Conservation (phyloP, 1,140 invertebrate species). For the Drosophila mojavensis region DNA sequence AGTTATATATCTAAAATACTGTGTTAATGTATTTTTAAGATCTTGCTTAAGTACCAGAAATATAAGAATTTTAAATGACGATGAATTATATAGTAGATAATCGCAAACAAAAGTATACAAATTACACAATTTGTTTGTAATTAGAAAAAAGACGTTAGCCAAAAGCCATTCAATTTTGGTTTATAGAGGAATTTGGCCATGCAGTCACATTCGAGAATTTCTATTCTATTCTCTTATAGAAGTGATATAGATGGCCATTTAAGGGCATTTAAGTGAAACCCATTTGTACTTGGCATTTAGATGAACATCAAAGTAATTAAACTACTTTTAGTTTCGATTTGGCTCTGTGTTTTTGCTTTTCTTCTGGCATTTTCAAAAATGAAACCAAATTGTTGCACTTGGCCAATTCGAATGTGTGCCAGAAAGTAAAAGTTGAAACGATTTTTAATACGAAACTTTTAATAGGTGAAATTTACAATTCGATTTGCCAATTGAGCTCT, state of each 20-base stretch:
- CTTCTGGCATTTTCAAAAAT: not conserved
- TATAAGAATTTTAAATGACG: too few relatives aligned
- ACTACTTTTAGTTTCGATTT: slow-evolving; percentile 20
- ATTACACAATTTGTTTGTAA: too few relatives aligned
- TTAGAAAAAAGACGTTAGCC: too few relatives aligned
- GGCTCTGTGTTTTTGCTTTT: not conserved
- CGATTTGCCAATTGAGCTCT: slow-evolving; percentile 61
- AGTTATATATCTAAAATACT: too few relatives aligned
- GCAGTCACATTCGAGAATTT: not conserved
- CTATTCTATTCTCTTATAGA: too few relatives aligned
- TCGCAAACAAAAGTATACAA: too few relatives aligned
- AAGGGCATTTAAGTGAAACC: not conserved
- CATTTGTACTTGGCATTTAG: slow-evolving; percentile 2
- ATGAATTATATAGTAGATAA: too few relatives aligned
- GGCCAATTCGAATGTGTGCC: slow-evolving; percentile 48
- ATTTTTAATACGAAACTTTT: slow-evolving; percentile 32
- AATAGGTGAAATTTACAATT: slow-evolving; percentile 31
- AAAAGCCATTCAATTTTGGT: too few relatives aligned
- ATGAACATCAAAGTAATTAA: slow-evolving; percentile 51
- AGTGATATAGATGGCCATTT: slow-evolving; percentile 6
- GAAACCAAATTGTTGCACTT: slow-evolving; percentile 36
- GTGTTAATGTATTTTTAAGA: too few relatives aligned
- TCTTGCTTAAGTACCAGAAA: too few relatives aligned
- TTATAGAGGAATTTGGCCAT: too few relatives aligned
- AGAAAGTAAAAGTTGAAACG: slow-evolving; percentile 75